Evolutionary conservation across 2,113 vertebrate genomes (phyloP).

Genomic region (Talpa occidentalis): DNA sequence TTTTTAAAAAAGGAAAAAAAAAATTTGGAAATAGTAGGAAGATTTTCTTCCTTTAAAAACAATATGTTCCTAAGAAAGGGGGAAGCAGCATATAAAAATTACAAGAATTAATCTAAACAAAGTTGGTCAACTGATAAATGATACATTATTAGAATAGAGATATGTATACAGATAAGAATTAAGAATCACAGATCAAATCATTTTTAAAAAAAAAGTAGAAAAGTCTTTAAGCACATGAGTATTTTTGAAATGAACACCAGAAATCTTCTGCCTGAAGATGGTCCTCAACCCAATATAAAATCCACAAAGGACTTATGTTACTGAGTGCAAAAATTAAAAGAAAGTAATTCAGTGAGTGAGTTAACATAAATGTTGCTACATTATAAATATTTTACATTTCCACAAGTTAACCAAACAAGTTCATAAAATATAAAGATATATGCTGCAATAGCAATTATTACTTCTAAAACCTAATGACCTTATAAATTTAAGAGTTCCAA

Average conservation of each 20-base stretch:
- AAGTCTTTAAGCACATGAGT: neutral
- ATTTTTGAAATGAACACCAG: neutral
- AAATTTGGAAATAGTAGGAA: neutral
- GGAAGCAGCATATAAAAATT: conserved; percentile 29
- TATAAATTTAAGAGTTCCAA: conserved; percentile 75
- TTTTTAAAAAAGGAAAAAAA: conserved; percentile 8
- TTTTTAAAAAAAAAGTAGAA: conserved; percentile 37
- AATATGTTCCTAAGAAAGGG: conserved; percentile 47
- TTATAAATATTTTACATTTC: conserved; percentile 70
- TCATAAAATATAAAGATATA: conserved; percentile 78
- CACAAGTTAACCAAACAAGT: conserved; percentile 70
- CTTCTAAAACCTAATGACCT: conserved; percentile 75
- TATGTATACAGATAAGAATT: neutral
- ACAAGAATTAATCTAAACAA: conserved; percentile 24
- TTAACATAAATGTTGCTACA: conserved; percentile 72
- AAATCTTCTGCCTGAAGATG: neutral
- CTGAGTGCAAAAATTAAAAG: neutral
- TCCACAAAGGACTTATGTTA: neutral
- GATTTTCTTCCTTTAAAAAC: conserved; percentile 8
- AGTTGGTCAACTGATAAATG: conserved; percentile 3
- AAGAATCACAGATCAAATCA: conserved; percentile 20
- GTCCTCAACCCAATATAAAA: conserved; percentile 50
- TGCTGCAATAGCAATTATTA: conserved; percentile 62
- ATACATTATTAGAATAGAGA: neutral
- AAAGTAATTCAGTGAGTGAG: conserved; percentile 68